Conservation (phyloP, 2,888 invertebrate genomes). For the Ypsolopha scabrella region DNA sequence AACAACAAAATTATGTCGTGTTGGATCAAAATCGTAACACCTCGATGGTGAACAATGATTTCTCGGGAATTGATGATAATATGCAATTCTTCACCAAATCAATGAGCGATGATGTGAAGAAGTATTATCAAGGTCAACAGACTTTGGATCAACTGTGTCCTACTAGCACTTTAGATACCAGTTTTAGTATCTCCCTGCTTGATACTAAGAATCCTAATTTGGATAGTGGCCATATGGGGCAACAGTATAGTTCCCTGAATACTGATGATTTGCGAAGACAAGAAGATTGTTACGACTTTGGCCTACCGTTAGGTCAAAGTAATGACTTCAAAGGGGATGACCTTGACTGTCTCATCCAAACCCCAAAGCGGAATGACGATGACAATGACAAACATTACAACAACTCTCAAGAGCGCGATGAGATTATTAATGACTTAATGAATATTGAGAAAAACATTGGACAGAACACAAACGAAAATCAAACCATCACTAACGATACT, state of each 20-base stretch:
- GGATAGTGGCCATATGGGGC: conserved; percentile 32
- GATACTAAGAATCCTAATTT: conserved; percentile 46
- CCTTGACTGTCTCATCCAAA: conserved; percentile 51
- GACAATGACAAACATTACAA: conserved; percentile 29
- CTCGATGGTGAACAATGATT: conserved; percentile 44
- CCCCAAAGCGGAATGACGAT: conserved; percentile 39
- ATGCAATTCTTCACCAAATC: conserved; percentile 63
- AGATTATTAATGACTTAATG: conserved; percentile 58
- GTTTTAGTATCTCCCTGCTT: conserved; percentile 51
- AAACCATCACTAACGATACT: background rate
- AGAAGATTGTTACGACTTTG: conserved; percentile 56
- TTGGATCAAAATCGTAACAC: conserved; percentile 37
- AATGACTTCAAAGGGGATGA: conserved; percentile 51
- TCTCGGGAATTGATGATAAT: conserved; percentile 58
- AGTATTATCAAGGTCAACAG: conserved; percentile 57
- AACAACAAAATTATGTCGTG: conserved; percentile 55
- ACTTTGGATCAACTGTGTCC: conserved; percentile 51
- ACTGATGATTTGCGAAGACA: conserved; percentile 46
- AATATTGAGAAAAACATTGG: conserved; percentile 53
- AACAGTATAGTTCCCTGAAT: conserved; percentile 41
- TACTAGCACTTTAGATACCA: conserved; percentile 45
- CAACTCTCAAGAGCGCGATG: conserved; percentile 41
- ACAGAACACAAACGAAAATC: background rate
- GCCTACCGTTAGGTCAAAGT: conserved; percentile 42
- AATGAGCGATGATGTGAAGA: conserved; percentile 61